Conservation (phyloP, 1,140 invertebrate species). For the Trachelipus rathkii region DNA sequence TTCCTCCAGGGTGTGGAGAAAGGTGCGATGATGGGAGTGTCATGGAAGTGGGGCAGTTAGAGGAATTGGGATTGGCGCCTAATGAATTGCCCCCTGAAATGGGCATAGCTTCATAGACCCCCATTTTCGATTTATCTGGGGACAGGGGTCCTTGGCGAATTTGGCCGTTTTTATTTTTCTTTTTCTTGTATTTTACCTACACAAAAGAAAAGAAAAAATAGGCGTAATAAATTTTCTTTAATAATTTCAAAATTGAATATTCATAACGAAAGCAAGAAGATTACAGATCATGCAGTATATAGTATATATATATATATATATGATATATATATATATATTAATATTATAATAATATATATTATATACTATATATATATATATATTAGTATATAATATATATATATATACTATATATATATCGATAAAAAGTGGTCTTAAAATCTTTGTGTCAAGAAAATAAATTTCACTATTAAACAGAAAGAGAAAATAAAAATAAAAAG, state of each 20-base stretch:
- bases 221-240: too few species aligned
- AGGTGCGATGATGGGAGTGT: conserved; percentile 23
- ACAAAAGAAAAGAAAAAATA: conserved; percentile 3
- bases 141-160: conserved; percentile 50
- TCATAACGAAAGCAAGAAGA: neutral
- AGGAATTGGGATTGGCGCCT: conserved; percentile 28
- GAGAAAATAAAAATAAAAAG: too few species aligned
- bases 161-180: conserved; percentile 49
- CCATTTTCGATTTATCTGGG: conserved; percentile 27
- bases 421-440: neutral
- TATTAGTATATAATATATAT: neutral
- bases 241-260: neutral
- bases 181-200: conserved; percentile 87
- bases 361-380: conserved; percentile 15
- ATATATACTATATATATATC: conserved; percentile 10
- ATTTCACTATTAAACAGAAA: too few species aligned
- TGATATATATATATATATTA: conserved; percentile 3
- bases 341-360: conserved; percentile 15
- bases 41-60: conserved; percentile 30
- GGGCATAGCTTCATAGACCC: conserved; percentile 30
- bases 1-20: conserved; percentile 37
- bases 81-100: conserved; percentile 27
- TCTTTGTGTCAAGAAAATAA: too few species aligned
- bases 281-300: neutral
- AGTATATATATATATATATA: conserved; percentile 15